Evolutionary conservation across 30 jellyfish, hydroid and myxozoan species (phyloP), one percentile per base, ranked within the genome.

Genomic region (Catostylus mosaicus): DNA sequence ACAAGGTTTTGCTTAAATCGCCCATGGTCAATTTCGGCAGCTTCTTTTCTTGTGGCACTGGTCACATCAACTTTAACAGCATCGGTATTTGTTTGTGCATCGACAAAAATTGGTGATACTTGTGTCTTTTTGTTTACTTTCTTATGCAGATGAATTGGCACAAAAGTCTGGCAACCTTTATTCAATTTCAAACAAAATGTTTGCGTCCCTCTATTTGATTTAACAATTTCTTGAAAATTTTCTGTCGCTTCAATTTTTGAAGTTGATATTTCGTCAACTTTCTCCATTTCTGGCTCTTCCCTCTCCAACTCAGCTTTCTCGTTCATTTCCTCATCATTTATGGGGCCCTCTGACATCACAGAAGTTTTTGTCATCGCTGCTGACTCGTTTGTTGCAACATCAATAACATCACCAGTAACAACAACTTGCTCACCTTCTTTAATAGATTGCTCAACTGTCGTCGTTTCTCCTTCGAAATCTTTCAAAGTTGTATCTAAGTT

Each of bases 161-260:
- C 88, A 26, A 77, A 77, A 19, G 88, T 77, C 65, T 77, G 88
- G 37, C 88, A 56, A 24, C 88, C 77, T 36, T 77, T 77, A 45
- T 57, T 57, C 1, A 77, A 33, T 31, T 77, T 61, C 67, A 29
- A 40, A 54, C 23, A 19, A 54, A 36, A 34, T 1, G 88, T 57
- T 29, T 77, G 88, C 47, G 57, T 54, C 22, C 68, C 70, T 36
- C 59, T 77, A 40, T 20, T 62, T 26, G 76, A 22, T 18, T 32
- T 18, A 38, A 32, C 22, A 34, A 40, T 40, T 54, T 75, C 75
- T 22, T 48, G 45, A 3, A 20, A 37, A 18, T 62, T 8, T 33
- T 18, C 78, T 65, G 34, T 50, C 18, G 27, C 20, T 3, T 16
- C 63, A 3, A 4, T 10, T 50, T 50, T 4, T 50, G 6, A 9